A percentile compares a stretch with the other conserved stretches of the same genome.
Evolutionary conservation across 2,888 invertebrate species (phyloP).

Genomic region (Rhagium mordax): DNA sequence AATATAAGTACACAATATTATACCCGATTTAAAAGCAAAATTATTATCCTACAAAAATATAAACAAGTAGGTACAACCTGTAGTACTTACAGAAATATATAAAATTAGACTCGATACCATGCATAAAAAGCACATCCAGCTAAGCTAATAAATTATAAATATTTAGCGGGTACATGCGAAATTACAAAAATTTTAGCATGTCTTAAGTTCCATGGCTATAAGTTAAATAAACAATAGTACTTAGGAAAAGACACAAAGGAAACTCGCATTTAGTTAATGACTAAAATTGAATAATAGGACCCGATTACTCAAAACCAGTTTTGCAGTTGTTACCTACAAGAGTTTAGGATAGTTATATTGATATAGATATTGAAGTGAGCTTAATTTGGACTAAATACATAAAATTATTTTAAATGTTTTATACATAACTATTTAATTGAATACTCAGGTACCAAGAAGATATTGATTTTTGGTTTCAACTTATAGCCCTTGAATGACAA

Average conservation of each 20-base stretch:
- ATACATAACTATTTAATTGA: conserved; percentile 11
- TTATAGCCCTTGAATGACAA: conserved; percentile 48
- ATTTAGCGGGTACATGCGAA: conserved; percentile 35
- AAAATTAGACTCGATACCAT: conserved; percentile 40
- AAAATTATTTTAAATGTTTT: not conserved
- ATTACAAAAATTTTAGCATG: conserved; percentile 6
- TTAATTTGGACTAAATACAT: not conserved
- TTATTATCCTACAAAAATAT: not conserved
- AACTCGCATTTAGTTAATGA: not conserved
- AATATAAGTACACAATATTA: too few species aligned
- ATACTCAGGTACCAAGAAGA: conserved; percentile 20
- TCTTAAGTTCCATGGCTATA: conserved; percentile 6
- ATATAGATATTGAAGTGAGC: not conserved
- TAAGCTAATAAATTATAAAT: conserved; percentile 34
- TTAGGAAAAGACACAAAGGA: not conserved
- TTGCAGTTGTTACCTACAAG: not conserved
- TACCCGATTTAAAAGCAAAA: not conserved
- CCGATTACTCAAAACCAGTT: not conserved
- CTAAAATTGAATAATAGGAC: not conserved
- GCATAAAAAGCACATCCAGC: conserved; percentile 39
- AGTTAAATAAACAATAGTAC: conserved; percentile 15
- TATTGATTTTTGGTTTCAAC: conserved; percentile 49
- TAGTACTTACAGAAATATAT: conserved; percentile 11
- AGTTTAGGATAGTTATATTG: not conserved
- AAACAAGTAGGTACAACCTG: not conserved